Conservation (phyloP, 2,797 vertebrate species). For the Falco biarmicus region DNA sequence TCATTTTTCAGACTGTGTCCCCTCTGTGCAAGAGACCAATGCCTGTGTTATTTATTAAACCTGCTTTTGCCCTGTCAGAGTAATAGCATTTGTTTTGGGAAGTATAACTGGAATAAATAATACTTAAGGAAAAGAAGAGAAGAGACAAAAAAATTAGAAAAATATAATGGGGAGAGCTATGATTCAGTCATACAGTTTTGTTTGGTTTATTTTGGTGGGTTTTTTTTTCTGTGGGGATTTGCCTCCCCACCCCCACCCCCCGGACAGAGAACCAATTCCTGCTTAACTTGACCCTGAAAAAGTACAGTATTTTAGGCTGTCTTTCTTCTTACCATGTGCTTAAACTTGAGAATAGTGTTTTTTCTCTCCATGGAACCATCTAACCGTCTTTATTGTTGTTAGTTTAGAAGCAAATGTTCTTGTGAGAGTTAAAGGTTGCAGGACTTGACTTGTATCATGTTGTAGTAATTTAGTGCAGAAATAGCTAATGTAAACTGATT, state of each 20-base stretch:
- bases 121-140: not conserved
- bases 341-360: not conserved
- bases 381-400: not conserved
- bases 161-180: not conserved
- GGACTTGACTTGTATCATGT: not conserved
- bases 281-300: not conserved
- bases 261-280: not conserved
- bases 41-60: not conserved
- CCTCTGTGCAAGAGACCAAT: not conserved
- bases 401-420: not conserved
- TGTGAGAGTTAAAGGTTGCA: not conserved
- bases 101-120: not conserved
- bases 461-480: not conserved
- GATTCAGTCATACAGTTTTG: not conserved
- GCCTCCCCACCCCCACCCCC: too few relatives aligned
- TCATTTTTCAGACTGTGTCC: not conserved
- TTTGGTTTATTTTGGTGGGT: not conserved
- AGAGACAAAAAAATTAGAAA: not conserved
- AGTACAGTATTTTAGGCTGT: not conserved
- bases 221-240: not conserved
- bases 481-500: not conserved
- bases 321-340: not conserved
- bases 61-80: not conserved
- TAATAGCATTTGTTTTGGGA: not conserved
- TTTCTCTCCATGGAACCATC: not conserved